Evolutionary conservation across 2,797 vertebrate species (phyloP).

Genomic region (Syndactyla subalaris): DNA sequence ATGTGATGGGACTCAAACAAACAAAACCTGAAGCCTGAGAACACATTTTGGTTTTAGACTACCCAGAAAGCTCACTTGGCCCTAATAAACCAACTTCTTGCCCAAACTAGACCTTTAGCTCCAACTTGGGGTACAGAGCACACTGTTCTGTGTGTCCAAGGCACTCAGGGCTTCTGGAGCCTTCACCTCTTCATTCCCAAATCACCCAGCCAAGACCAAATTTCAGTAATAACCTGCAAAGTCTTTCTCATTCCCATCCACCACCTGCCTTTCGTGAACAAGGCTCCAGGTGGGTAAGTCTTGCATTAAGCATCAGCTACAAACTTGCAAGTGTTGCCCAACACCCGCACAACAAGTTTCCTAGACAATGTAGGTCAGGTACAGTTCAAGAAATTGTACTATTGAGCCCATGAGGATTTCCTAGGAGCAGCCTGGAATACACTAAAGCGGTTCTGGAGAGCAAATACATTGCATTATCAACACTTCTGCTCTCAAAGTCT

Average conservation of each 20-base stretch:
- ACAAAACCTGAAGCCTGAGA: background rate
- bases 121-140: accelerated
- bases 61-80: background rate
- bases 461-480: background rate
- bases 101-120: background rate
- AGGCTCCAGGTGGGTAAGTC: background rate
- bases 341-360: background rate
- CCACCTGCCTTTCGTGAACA: background rate
- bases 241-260: background rate
- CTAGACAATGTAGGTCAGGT: conserved; percentile 5
- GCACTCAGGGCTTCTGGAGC: background rate
- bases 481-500: background rate
- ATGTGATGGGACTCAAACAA: background rate
- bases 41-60: background rate
- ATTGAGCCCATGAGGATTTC: background rate
- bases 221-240: accelerated
- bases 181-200: background rate
- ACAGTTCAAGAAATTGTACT: background rate
- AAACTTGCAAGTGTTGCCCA: background rate
- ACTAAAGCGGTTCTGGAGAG: background rate
- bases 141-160: background rate
- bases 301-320: background rate
- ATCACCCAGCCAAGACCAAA: background rate
- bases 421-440: background rate
- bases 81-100: background rate